A percentile compares a stretch with the other conserved stretches of the same genome.
These are phyloP conservation scores for Euproctis similis DNA, from an alignment of 2,888 invertebrate genomes.

Conservation along the genomic window DNA sequence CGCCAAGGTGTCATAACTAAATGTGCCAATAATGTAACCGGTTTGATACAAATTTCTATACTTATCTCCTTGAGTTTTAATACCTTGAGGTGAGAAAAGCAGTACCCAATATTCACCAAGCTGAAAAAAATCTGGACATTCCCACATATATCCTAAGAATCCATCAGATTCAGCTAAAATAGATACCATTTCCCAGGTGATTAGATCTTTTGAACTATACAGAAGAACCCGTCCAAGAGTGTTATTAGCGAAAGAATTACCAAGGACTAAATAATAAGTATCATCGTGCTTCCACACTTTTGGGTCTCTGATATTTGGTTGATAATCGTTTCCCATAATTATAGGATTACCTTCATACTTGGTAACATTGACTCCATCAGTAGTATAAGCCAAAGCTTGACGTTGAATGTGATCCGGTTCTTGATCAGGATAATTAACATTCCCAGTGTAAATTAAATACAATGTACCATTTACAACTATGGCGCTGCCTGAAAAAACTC, in stretches of 20 bases:
- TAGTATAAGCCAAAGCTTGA: conserved; percentile 48
- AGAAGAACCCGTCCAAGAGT: conserved; percentile 46
- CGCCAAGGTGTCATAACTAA: conserved; percentile 38
- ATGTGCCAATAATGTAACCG: conserved; percentile 61
- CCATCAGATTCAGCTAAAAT: conserved; percentile 46
- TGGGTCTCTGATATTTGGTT: conserved; percentile 64
- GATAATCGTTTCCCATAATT: conserved; percentile 35
- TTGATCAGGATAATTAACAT: conserved; percentile 36
- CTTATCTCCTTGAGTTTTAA: conserved; percentile 43
- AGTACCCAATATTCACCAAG: conserved; percentile 47
- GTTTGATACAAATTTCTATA: conserved; percentile 52
- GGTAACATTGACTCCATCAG: conserved; percentile 43
- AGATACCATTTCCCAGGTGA: conserved; percentile 41
- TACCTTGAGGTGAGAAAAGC: conserved; percentile 61
- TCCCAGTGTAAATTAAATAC: conserved; percentile 56
- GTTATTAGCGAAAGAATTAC: conserved; percentile 46
- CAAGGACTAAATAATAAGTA: conserved; percentile 59
- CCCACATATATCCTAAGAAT: conserved; percentile 60
- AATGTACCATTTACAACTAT: conserved; percentile 46
- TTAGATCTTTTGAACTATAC: conserved; percentile 46
- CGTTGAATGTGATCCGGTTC: conserved; percentile 30
- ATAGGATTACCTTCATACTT: conserved; percentile 54
- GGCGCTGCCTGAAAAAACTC: conserved; percentile 69
- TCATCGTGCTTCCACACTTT: conserved; percentile 59
- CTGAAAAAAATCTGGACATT: conserved; percentile 70